A percentile compares a stretch with the other conserved stretches of the same genome.
These are phyloP conservation scores for Danaus plexippus DNA, from an alignment of 1,140 invertebrate species.

Conservation along the genomic window DNA sequence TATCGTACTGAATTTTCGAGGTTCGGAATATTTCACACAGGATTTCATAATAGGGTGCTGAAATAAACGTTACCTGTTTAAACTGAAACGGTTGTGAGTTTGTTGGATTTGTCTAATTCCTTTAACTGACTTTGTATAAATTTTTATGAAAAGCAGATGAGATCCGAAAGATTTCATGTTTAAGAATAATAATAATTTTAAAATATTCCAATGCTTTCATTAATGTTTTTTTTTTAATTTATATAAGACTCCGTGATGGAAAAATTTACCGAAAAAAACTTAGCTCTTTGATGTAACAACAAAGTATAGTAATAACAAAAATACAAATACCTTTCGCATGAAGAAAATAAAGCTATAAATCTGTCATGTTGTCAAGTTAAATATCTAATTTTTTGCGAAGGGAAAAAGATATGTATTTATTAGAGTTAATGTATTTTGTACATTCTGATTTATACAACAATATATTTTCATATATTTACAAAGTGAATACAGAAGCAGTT, in stretches of 20 bases:
- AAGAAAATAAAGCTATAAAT: constrained; percentile 41
- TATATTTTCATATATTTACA: too few relatives aligned
- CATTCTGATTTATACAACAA: too few relatives aligned
- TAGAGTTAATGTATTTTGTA: too few relatives aligned
- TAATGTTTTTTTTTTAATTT: too few relatives aligned
- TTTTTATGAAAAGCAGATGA: constrained; percentile 9
- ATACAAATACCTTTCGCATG: constrained; percentile 25
- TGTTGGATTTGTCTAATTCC: constrained; percentile 24
- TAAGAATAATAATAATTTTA: constrained; percentile 5
- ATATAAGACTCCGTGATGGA: too few relatives aligned
- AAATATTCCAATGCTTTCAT: not conserved
- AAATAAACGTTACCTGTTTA: constrained; percentile 17
- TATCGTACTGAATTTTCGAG: constrained; percentile 1
- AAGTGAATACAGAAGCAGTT: too few relatives aligned
- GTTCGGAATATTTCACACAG: constrained; percentile 5
- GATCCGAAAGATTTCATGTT: not conserved
- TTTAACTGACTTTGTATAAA: constrained; percentile 9
- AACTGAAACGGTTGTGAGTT: constrained; percentile 18
- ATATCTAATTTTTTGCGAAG: constrained; percentile 16
- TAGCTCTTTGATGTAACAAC: too few relatives aligned
- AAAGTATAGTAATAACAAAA: not conserved
- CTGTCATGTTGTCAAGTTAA: constrained; percentile 29
- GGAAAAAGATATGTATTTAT: constrained; percentile 12
- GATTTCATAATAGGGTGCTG: constrained; percentile 16
- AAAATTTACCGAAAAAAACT: too few relatives aligned